Evolutionary conservation across 1,140 invertebrate species (phyloP).

Genomic region (Antheraea mylitta): DNA sequence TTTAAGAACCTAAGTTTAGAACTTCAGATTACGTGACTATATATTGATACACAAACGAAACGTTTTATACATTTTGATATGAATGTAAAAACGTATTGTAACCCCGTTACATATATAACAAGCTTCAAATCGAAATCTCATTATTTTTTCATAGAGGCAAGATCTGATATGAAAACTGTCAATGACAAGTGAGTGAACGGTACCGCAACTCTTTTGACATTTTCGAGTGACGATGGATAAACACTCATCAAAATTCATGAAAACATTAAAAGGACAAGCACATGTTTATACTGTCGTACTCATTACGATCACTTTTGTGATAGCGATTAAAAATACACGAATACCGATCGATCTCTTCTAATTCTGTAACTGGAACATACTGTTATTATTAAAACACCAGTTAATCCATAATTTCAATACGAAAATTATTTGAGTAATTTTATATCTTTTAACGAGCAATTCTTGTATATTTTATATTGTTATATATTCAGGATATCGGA

Average conservation of each 20-base stretch:
- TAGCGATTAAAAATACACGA: not conserved
- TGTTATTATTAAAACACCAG: too few species aligned
- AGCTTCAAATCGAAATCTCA: not conserved
- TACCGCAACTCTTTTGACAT: slow-evolving; percentile 18
- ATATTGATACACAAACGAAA: too few species aligned
- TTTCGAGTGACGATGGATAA: slow-evolving; percentile 23
- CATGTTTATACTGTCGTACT: not conserved
- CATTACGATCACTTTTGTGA: not conserved
- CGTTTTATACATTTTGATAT: not conserved
- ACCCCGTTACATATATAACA: not conserved
- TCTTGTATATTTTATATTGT: too few species aligned
- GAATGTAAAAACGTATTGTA: not conserved
- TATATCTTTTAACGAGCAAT: too few species aligned
- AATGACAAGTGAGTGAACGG: slow-evolving; percentile 19
- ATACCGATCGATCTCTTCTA: too few species aligned
- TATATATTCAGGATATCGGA: too few species aligned
- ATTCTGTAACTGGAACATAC: too few species aligned
- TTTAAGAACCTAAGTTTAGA: too few species aligned
- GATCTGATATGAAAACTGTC: slow-evolving; percentile 11
- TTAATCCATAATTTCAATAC: too few species aligned
- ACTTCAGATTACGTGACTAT: too few species aligned
- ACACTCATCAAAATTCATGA: slow-evolving; percentile 48
- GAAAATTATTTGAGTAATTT: too few species aligned
- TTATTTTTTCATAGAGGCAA: slow-evolving; percentile 21
- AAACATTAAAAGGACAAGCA: slow-evolving; percentile 14